Evolutionary conservation across 2,797 vertebrate genomes (phyloP), one percentile per base, ranked within the genome.

Genomic region (Lutra lutra): DNA sequence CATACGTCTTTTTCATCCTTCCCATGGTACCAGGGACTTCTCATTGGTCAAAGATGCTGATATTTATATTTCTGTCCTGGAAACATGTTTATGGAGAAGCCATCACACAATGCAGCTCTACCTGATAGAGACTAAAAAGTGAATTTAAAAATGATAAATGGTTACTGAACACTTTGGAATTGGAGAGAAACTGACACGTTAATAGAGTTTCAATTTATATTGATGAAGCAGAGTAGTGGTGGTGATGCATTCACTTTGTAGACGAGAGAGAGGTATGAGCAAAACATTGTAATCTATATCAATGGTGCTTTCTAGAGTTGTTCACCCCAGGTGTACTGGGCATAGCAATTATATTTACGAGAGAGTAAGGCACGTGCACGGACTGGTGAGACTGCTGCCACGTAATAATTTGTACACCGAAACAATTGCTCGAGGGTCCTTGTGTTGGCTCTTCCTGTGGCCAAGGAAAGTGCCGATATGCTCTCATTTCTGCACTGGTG

Each of bases 41-140:
- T 48, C 38, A 29, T 48, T 40, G 13, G 29, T 86, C 62, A 73
- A 38, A 72, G 23, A 3, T 83, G 13, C 29, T 51, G 18, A 7
- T 73, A 12, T 43, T 77, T 90, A 60, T 85, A 64, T 80, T 96
- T 95, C 62, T 94, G 21, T 48, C 6, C 40, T 79, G 5, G 62
- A 95, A 87, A 79, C 51, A 14, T 62, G 25, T 29, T 91, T 89
- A 29, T 70, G 90, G 75, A 86, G 23, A 86, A 29, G 27, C 40
- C 38, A 29, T 85, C 56, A 93, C 78, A 97, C 82, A 75, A 88
- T 90, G 72, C 40, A 91, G 13, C 68, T 93, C n/a, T 84, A 46
- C 21, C n/a, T 64, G 15, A 35, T 58, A 54, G 62, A 91, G 25
- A 56, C 62, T 75, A 12, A 88, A 88, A 62, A 72, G 38, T 7